phyloP scores from a whole-genome alignment of 2,113 vertebrate species.

The Lophotis ruficrista region DNA sequence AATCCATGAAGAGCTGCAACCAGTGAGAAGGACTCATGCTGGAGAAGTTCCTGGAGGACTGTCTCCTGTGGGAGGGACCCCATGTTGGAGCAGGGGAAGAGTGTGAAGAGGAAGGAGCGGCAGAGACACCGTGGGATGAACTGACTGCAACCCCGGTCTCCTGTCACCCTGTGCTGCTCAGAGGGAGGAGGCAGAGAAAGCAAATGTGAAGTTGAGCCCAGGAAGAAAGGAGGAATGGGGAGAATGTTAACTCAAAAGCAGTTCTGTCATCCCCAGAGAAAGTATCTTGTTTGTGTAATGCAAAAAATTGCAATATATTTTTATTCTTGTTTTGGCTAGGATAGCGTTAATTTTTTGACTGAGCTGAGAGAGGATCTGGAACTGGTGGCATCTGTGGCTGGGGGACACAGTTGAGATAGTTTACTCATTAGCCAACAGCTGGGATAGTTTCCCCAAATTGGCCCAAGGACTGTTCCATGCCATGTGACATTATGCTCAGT shows the following conservation, averaged over 20 bases:
- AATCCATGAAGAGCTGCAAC: background rate
- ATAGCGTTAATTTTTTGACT: too few species aligned
- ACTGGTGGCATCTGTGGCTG: too few species aligned
- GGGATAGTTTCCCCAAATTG: too few species aligned
- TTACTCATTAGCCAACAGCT: too few species aligned
- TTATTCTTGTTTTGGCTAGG: too few species aligned
- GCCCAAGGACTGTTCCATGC: too few species aligned
- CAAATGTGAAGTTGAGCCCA: background rate
- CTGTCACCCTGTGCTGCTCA: accelerated
- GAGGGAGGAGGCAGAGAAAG: accelerated
- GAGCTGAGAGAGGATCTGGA: too few species aligned
- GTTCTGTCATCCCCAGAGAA: background rate
- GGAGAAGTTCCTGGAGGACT: background rate
- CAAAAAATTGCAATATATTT: background rate
- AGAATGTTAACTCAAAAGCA: background rate
- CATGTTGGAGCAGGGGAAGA: accelerated
- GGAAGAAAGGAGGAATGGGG: background rate
- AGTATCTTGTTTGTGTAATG: background rate
- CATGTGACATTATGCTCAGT: too few species aligned
- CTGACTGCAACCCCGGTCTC: accelerated
- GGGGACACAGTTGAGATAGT: too few species aligned
- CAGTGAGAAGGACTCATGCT: accelerated
- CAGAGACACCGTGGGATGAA: background rate
- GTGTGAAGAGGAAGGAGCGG: accelerated
- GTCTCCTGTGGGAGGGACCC: background rate